These are phyloP conservation scores for Acleris cristana DNA, from an alignment of 2,888 invertebrate species.

Conservation along the genomic window DNA sequence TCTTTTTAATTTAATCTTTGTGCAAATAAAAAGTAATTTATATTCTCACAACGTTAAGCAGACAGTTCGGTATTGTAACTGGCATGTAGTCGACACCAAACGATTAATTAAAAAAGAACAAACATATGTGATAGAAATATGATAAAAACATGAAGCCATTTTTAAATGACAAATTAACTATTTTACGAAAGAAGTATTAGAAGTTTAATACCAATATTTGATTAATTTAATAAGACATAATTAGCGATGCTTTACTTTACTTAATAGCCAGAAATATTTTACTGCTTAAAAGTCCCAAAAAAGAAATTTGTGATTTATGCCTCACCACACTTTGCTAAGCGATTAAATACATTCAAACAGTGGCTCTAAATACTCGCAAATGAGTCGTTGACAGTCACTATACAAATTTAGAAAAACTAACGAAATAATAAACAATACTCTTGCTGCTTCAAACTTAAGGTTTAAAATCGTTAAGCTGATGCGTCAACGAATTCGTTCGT, in stretches of 20 bases:
- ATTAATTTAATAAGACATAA: constrained; percentile 16
- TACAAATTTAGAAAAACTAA: not conserved
- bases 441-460: not conserved
- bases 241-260: constrained; percentile 13
- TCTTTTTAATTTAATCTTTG: no score
- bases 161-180: constrained; percentile 4
- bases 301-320: constrained; percentile 30
- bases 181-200: not conserved
- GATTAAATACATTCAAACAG: constrained; percentile 21
- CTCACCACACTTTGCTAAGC: constrained; percentile 6
- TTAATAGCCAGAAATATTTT: constrained; percentile 3
- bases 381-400: constrained; percentile 35
- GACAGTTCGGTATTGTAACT: not conserved
- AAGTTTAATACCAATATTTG: constrained; percentile 5
- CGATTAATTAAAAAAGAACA: not conserved
- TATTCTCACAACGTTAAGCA: not conserved
- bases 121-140: not conserved
- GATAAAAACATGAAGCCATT: not conserved
- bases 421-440: not conserved
- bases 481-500: not conserved
- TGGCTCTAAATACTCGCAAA: constrained; percentile 36
- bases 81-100: not conserved
- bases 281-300: constrained; percentile 9
- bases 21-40: no score
- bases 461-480: not conserved